Evolutionary conservation across 2,113 vertebrate genomes (phyloP).

Genomic region (Rhea pennata): DNA sequence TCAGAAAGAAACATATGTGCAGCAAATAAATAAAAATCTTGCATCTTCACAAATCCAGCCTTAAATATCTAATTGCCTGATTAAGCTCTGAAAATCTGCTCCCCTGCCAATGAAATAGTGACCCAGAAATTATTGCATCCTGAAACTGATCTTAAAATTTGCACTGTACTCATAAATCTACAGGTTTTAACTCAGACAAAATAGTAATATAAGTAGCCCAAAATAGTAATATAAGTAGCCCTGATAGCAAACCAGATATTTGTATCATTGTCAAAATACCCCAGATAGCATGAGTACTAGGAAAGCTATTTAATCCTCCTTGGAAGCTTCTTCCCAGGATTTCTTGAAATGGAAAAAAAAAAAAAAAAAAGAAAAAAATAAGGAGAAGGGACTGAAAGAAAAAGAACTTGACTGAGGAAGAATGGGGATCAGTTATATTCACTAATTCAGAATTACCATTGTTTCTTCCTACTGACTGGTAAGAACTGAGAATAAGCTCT

Average conservation of each 20-base stretch:
- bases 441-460: not conserved
- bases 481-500: not conserved
- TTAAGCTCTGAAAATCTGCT: not conserved
- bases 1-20: not conserved
- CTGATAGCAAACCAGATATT: not conserved
- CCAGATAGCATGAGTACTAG: not conserved
- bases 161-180: not conserved
- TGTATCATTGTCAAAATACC: not conserved
- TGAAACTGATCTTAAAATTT: not conserved
- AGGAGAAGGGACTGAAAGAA: not conserved
- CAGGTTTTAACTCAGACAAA: not conserved
- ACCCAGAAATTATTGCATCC: not conserved
- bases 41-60: not conserved
- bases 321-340: not conserved
- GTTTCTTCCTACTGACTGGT: not conserved
- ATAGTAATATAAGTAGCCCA: not conserved
- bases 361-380: not conserved
- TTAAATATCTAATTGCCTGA: not conserved
- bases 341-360: not conserved
- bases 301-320: not conserved
- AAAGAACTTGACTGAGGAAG: not conserved
- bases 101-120: not conserved
- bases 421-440: not conserved
- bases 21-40: not conserved
- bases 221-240: not conserved